A percentile compares a stretch with the other conserved stretches of the same genome.
Evolutionary conservation across 2,888 invertebrate species (phyloP).

Genomic region (Drosophila monieri): DNA sequence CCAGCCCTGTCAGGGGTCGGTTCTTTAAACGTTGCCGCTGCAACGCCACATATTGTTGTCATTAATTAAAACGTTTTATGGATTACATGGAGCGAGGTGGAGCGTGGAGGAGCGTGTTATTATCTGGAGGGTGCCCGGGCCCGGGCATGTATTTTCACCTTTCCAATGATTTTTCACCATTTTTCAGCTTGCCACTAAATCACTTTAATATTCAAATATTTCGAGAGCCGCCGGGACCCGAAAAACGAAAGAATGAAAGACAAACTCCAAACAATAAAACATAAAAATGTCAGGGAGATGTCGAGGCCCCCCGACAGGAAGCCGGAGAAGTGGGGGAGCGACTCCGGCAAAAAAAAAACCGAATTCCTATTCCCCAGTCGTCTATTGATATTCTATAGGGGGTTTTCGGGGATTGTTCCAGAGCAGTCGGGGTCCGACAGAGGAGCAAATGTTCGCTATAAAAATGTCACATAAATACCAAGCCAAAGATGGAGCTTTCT

Average conservation of each 20-base stretch:
- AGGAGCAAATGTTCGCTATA: conserved; percentile 59
- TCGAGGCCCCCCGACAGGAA: conserved; percentile 46
- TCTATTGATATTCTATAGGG: conserved; percentile 40
- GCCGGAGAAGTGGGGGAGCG: conserved; percentile 1
- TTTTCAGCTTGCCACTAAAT: conserved; percentile 75
- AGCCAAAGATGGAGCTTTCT: conserved; percentile 62
- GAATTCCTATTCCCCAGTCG: conserved; percentile 30
- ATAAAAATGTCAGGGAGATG: conserved; percentile 49
- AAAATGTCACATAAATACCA: conserved; percentile 76
- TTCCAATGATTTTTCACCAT: conserved; percentile 73
- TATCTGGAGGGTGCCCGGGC: conserved; percentile 6
- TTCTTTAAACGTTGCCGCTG: conserved; percentile 51
- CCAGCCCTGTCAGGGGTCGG: conserved; percentile 15
- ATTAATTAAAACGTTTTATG: conserved; percentile 80
- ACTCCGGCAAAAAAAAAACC: neutral
- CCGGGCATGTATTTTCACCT: conserved; percentile 47
- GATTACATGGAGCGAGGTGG: conserved; percentile 64
- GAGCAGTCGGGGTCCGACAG: conserved; percentile 35
- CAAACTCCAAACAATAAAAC: conserved; percentile 71
- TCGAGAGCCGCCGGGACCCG: conserved; percentile 40
- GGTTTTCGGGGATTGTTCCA: conserved; percentile 19
- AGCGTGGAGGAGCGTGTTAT: conserved; percentile 33
- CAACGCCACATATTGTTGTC: conserved; percentile 78
- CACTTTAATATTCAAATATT: conserved; percentile 77
- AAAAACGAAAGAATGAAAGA: conserved; percentile 32